Base-by-base conservation (phyloP, 2,888 invertebrate species). In the Tryphoninae sp. region DNA sequence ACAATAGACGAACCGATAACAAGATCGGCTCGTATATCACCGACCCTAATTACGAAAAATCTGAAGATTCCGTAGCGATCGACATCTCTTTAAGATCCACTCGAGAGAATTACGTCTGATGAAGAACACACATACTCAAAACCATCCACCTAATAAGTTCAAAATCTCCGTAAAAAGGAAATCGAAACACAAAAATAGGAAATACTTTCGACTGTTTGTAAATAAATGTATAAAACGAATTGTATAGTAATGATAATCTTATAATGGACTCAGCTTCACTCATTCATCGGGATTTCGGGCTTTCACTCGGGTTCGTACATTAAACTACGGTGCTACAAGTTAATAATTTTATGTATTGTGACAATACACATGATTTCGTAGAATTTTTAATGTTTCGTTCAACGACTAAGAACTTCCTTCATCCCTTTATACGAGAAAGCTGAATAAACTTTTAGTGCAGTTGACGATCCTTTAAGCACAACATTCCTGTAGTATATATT, bases 41-140 rank as follows among this genome's bases (percentile, higher is more conserved):
- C 78, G 53, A 81, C 16, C 59, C 74, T 78, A 45, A 51, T 49
- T 53, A 71, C 78, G 59, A 81, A 81, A 67, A 81, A 81, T 81
- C 78, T 81, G 51, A 81, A 81, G 69, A 78, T 81, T 74, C 74
- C 61, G 74, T 81, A 81, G 71, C 74, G 72, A 22, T 80, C 74
- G n/a, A 65, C 59, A 22, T 65, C 51, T 33, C 58, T 61, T 53
- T 11, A 9, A 65, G 45, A n/a, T 78, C 19, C 40, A 74, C 11
- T 23, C 61, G 16, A 26, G 77, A 81, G 61, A 65, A 78, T 75
- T 45, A 53, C 65, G 78, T 75, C 64, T 61, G 59, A 61, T 23
- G 59, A 81, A 40, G 78, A 78, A 71, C 69, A 65, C 53, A 73
- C 71, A 76, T 76, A 68, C 59, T 69, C 73, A 68, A 53, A 53